Base-by-base conservation (phyloP, 2,888 invertebrate species). In the Nasonia oneida region DNA sequence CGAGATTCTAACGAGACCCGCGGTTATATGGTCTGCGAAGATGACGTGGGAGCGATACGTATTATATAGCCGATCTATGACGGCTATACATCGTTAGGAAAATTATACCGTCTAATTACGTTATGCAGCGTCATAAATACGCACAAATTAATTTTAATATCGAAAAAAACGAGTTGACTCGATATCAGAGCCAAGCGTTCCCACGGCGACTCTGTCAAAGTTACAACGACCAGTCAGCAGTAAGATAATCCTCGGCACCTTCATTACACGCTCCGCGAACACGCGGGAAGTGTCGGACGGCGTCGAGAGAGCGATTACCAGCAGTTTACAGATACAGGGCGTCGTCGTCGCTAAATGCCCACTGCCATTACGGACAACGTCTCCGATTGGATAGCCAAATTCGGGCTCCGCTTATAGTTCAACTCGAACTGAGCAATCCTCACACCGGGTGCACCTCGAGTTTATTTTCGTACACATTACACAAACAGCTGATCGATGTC, bases 361-460 rank as follows among this genome's bases (percentile, higher is more conserved):
- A n/a, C 57, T 23, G 6, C 57, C 6, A 61, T n/a, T 70, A 78
- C 64, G 29, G 4, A 37, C 14, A 57, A 37, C 3, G 70, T 29
- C n/a, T 79, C 42, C 42, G 74, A 81, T 81, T 61, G 47, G 50
- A 81, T 74, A 81, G 73, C 50, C 81, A 64, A 71, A 81, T 61
- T 61, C 57, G n/a, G 57, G 8, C 23, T 61, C n/a, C 5, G 57
- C 15, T 3, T 29, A 10, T n/a, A 47, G 74, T 12, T 23, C 14
- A 12, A 23, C 47, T 74, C 3, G 12, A 74, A 74, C 50, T 50
- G 74, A 29, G 15, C 74, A 50, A 50, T 50, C 29, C n/a, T n/a
- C 29, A 29, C 29, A 29, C 57, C 57, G 57, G 18, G 18, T 57
- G 18, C 4, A 18, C 15, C 57, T n/a, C 18, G n/a, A 57, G 57